These are phyloP conservation scores for Dastarcus helophoroides DNA, from an alignment of 2,888 invertebrate species.

Conservation along the genomic window DNA sequence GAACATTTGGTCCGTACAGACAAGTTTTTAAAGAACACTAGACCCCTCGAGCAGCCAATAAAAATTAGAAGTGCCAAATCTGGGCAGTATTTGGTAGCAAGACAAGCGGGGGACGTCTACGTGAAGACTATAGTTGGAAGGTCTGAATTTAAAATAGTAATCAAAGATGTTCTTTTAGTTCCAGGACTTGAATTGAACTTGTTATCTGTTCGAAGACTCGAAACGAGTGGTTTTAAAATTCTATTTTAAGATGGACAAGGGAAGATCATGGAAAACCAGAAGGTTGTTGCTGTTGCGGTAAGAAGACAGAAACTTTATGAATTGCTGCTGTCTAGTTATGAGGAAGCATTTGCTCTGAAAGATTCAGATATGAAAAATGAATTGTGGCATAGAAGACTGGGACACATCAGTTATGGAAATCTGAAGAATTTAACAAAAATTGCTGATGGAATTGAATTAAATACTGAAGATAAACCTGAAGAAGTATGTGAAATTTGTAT, in stretches of 20 bases:
- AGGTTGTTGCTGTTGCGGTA: neutral
- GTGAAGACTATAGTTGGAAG: neutral
- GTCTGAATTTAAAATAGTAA: neutral
- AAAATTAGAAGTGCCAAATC: constrained; percentile 26
- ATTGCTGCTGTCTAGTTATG: too few relatives aligned
- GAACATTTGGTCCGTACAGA: constrained; percentile 15
- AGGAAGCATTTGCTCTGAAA: too few relatives aligned
- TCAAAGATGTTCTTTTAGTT: constrained; percentile 7
- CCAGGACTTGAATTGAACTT: constrained; percentile 22
- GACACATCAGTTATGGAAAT: constrained; percentile 12
- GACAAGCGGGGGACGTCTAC: constrained; percentile 18
- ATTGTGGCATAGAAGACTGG: constrained; percentile 16
- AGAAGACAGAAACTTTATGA: constrained; percentile 3
- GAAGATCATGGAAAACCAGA: constrained; percentile 7
- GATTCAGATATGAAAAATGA: constrained; percentile 5
- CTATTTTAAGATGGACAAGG: constrained; percentile 20
- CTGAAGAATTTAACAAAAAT: constrained; percentile 9
- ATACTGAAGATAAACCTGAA: constrained; percentile 9
- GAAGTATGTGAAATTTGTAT: constrained; percentile 28
- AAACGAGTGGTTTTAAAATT: constrained; percentile 19
- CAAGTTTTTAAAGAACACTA: constrained; percentile 10
- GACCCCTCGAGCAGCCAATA: constrained; percentile 16
- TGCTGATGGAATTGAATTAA: constrained; percentile 11
- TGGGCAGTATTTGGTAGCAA: constrained; percentile 21
- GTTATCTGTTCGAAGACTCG: constrained; percentile 21